Conservation (phyloP, 2,113 vertebrate species). For the Dascyllus trimaculatus region DNA sequence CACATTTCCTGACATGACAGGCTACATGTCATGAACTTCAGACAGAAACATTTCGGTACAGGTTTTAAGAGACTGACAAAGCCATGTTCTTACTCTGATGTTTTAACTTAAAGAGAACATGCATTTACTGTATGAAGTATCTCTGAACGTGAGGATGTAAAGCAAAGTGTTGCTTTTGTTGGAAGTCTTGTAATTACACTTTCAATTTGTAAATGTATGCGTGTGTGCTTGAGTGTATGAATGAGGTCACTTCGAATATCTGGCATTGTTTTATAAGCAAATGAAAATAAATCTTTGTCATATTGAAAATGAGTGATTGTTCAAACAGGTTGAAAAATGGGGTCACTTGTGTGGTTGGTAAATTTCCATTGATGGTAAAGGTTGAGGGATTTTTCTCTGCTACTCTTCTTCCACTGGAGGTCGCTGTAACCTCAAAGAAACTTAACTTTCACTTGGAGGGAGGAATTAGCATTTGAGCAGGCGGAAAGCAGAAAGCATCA, state of each 20-base stretch:
- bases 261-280: constrained; percentile 56
- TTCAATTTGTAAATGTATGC: constrained; percentile 24
- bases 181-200: constrained; percentile 34
- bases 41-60: constrained; percentile 34
- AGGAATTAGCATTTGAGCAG: constrained; percentile 40
- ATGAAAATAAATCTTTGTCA: constrained; percentile 60
- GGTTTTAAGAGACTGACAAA: constrained; percentile 47
- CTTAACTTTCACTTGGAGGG: background rate
- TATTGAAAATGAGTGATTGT: background rate
- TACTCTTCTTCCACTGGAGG: constrained; percentile 38
- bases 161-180: constrained; percentile 29
- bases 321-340: background rate
- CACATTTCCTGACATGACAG: constrained; percentile 4
- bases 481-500: constrained; percentile 39
- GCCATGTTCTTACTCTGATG: constrained; percentile 9
- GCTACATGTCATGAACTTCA: constrained; percentile 13
- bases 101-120: constrained; percentile 47
- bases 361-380: background rate
- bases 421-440: constrained; percentile 48
- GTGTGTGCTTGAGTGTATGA: background rate
- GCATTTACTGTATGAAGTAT: constrained; percentile 31
- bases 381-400: background rate
- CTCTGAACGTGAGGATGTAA: constrained; percentile 29
- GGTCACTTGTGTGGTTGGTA: background rate
- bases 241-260: constrained; percentile 41